Evolutionary conservation across 1,140 invertebrate species (phyloP).

Genomic region (Temnothorax nylanderi): DNA sequence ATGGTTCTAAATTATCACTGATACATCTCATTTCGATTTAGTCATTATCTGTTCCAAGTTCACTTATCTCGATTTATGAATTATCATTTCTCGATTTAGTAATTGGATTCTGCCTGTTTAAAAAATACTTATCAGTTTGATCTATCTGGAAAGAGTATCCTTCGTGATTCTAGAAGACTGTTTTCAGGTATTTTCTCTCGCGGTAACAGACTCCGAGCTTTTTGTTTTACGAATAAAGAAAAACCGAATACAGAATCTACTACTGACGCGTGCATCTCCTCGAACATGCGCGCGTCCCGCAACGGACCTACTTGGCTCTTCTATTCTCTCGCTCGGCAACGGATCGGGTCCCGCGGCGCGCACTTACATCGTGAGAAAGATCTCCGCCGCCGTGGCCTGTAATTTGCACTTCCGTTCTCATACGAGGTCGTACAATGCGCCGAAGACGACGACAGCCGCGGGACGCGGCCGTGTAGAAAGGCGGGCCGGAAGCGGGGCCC

Average conservation of each 20-base stretch:
- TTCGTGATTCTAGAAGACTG: neutral
- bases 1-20: constrained; percentile 1
- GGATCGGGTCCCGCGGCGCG: constrained; percentile 34
- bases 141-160: neutral
- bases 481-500: constrained; percentile 50
- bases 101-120: neutral
- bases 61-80: neutral
- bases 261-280: constrained; percentile 21
- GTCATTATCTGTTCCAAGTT: neutral
- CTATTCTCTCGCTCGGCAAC: constrained; percentile 27
- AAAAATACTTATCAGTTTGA: neutral
- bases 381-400: constrained; percentile 66
- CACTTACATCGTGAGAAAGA: constrained; percentile 81
- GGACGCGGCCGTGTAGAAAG: constrained; percentile 19
- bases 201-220: neutral
- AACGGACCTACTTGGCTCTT: constrained; percentile 31
- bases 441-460: constrained; percentile 60
- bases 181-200: neutral
- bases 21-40: neutral
- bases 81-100: neutral
- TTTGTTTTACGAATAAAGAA: neutral
- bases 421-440: constrained; percentile 64
- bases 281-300: constrained; percentile 9
- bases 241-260: neutral
- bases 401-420: constrained; percentile 84